Percentiles rank a stretch among this genome's conserved stretches.
phyloP scores from a whole-genome alignment of 1,140 invertebrate species.

The Lithobius niger region DNA sequence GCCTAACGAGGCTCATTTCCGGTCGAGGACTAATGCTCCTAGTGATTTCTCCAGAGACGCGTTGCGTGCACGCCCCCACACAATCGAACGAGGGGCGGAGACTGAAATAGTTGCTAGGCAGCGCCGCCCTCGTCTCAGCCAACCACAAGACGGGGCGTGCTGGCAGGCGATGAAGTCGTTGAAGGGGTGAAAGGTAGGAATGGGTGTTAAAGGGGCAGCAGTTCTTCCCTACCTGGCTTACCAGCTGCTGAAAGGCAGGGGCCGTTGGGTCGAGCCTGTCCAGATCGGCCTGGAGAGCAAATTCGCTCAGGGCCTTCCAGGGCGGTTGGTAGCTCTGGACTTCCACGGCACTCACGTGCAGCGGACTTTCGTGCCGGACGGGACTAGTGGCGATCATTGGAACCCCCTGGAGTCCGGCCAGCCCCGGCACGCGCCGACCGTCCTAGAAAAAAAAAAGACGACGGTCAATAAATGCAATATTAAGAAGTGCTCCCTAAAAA shows the following conservation, averaged over 20 bases:
- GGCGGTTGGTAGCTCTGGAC: conserved; percentile 93
- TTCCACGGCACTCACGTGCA: conserved; percentile 70
- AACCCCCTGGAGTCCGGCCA: conserved; percentile 84
- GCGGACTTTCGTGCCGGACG: conserved; percentile 74
- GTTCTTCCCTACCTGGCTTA: conserved; percentile 80
- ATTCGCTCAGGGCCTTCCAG: conserved; percentile 91
- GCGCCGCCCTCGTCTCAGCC: too few relatives aligned
- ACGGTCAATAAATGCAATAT: conserved; percentile 21
- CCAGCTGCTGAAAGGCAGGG: conserved; percentile 88
- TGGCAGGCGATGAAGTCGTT: too few relatives aligned
- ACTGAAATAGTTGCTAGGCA: too few relatives aligned
- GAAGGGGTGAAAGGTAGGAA: too few relatives aligned
- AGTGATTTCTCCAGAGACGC: too few relatives aligned
- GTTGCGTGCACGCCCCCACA: too few relatives aligned
- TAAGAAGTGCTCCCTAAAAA: not conserved
- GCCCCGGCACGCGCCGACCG: conserved; percentile 70
- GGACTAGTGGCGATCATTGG: conserved; percentile 93
- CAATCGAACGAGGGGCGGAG: too few relatives aligned
- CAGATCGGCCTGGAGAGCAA: conserved; percentile 83
- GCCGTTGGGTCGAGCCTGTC: conserved; percentile 68
- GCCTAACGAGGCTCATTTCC: too few relatives aligned
- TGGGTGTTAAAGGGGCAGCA: too few relatives aligned
- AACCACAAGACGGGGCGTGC: too few relatives aligned
- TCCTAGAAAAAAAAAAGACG: conserved; percentile 52
- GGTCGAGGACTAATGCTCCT: too few relatives aligned